phyloP scores from a whole-genome alignment of 2,797 vertebrate genomes.

The Miichthys miiuy region DNA sequence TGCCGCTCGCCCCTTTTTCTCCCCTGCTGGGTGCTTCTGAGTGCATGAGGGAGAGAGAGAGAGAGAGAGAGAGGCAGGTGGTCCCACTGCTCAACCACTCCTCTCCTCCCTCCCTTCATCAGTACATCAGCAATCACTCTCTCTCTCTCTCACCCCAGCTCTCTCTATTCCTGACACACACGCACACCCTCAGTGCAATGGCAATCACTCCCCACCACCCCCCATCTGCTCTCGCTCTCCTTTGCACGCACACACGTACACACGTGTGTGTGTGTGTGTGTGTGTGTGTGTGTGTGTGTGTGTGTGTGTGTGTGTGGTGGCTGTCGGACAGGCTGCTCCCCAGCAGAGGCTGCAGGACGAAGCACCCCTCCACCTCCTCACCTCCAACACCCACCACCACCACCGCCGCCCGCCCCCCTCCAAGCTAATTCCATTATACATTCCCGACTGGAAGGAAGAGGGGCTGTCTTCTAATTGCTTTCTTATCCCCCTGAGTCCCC shows the following conservation, averaged over 20 bases:
- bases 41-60: conserved; percentile 21
- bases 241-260: conserved; percentile 35
- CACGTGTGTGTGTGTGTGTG: conserved; percentile 26
- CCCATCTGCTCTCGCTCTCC: conserved; percentile 49
- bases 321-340: conserved; percentile 75
- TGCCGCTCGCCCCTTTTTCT: conserved; percentile 51
- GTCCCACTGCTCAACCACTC: conserved; percentile 70
- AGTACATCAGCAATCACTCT: conserved; percentile 61
- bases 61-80: conserved; percentile 66
- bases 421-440: conserved; percentile 88
- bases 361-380: conserved; percentile 30
- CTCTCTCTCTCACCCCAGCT: conserved; percentile 16
- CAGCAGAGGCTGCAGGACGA: conserved; percentile 65
- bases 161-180: conserved; percentile 29
- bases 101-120: conserved; percentile 55
- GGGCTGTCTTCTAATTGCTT: conserved; percentile 89
- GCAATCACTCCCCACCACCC: conserved; percentile 45
- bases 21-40: conserved; percentile 41
- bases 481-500: conserved; percentile 85
- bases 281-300: conserved; percentile 13
- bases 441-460: conserved; percentile 86
- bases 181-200: conserved; percentile 19
- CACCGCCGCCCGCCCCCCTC: conserved; percentile 9
- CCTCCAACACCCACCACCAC: conserved; percentile 25
- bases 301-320: conserved; percentile 28